These are phyloP conservation scores for Phasia obesa DNA, from an alignment of 2,888 invertebrate species.

Conservation along the genomic window DNA sequence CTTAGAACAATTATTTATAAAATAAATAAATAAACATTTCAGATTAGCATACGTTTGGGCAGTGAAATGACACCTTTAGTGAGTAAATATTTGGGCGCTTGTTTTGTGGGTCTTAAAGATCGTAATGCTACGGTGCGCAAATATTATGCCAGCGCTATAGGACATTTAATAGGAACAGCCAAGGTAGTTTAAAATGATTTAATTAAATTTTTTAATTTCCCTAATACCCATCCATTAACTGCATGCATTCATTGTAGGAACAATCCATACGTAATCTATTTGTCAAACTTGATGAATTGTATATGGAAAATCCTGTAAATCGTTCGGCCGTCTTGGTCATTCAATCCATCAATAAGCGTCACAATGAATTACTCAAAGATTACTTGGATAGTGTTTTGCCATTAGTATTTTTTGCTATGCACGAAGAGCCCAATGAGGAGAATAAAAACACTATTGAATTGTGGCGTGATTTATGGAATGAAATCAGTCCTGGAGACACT, in stretches of 20 bases:
- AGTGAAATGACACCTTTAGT: slow-evolving; percentile 84
- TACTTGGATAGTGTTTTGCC: slow-evolving; percentile 90
- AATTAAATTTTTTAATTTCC: not conserved
- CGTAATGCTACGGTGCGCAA: slow-evolving; percentile 92
- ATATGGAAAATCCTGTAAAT: slow-evolving; percentile 88
- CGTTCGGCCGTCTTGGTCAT: slow-evolving; percentile 88
- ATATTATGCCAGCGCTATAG: slow-evolving; percentile 92
- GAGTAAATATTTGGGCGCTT: slow-evolving; percentile 84
- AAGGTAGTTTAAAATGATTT: slow-evolving; percentile 84
- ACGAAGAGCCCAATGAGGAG: slow-evolving; percentile 88
- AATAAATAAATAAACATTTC: slow-evolving; percentile 10
- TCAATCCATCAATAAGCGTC: slow-evolving; percentile 91
- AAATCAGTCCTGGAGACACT: slow-evolving; percentile 93
- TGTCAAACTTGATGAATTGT: slow-evolving; percentile 84
- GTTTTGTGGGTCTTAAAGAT: slow-evolving; percentile 90
- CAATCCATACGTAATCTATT: slow-evolving; percentile 85
- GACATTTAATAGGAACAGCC: slow-evolving; percentile 91
- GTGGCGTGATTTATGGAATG: slow-evolving; percentile 95
- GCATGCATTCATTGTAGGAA: slow-evolving; percentile 80
- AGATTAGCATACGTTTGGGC: slow-evolving; percentile 83
- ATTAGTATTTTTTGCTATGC: slow-evolving; percentile 95
- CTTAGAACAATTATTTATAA: not conserved
- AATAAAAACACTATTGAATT: slow-evolving; percentile 86
- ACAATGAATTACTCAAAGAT: slow-evolving; percentile 91
- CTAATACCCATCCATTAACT: no score